A percentile compares a stretch with the other conserved stretches of the same genome.
Conservation (phyloP, 2,797 vertebrate genomes). For the Rachycentron canadum region DNA sequence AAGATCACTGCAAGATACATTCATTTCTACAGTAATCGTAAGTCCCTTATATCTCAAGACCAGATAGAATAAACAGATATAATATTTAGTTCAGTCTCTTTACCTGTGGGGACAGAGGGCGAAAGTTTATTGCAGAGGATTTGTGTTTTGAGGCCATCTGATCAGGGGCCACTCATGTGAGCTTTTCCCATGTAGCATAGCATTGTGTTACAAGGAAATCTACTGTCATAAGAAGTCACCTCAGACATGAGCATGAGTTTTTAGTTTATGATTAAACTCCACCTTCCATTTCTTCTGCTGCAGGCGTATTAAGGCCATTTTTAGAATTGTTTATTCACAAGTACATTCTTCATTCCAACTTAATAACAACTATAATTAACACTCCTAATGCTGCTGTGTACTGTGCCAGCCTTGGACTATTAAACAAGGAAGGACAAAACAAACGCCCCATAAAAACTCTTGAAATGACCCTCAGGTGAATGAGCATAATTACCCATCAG, state of each 20-base stretch:
- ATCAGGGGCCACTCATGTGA: not conserved
- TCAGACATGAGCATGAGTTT: not conserved
- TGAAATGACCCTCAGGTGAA: not conserved
- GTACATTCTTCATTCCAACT: not conserved
- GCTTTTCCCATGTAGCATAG: not conserved
- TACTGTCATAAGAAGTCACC: not conserved
- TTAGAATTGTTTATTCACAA: not conserved
- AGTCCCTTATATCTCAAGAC: not conserved
- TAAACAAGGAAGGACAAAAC: not conserved
- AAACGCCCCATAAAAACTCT: not conserved
- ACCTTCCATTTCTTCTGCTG: not conserved
- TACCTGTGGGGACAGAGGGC: not conserved
- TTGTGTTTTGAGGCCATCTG: not conserved
- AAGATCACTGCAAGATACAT: conserved; percentile 5
- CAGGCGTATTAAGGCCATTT: rapidly evolving
- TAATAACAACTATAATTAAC: not conserved
- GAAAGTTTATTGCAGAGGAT: not conserved
- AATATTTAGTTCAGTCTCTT: not conserved
- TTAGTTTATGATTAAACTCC: not conserved
- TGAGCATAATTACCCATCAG: not conserved
- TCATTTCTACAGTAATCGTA: not conserved
- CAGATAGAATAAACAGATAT: not conserved
- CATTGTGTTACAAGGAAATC: not conserved
- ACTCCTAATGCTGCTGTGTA: not conserved
- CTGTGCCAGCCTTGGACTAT: not conserved